Base-by-base conservation (phyloP, 2,113 vertebrate genomes). In the Elgaria multicarinata region DNA sequence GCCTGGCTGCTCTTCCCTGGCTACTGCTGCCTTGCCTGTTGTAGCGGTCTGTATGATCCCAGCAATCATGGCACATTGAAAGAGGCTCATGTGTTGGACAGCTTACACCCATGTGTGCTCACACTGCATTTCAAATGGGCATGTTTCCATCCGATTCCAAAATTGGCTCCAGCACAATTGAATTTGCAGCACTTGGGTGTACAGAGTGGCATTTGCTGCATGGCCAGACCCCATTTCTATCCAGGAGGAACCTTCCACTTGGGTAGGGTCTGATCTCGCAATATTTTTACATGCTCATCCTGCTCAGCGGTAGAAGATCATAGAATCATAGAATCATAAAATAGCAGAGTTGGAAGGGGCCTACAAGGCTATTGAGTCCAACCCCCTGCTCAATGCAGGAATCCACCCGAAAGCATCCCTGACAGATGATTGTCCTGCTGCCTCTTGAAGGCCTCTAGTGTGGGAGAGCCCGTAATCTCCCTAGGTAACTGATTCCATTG, bases 231-330 rank as follows among this genome's bases (percentile, higher is more conserved):
- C 58, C 22, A 3, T 62, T 95, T 90, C 83, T 93, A 94, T 92
- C 82, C 0, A 0, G 83, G 91, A 94, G 92, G 90, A 93, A 94
- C 94, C 92, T 94, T 92, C 93, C 88, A 46, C 88, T 74, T 92
- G 31, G 92, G 88, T 88, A 53, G 78, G 66, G 83, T 87, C 89
- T 89, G 91, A 95, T 94, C 92, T 95, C 89, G 75, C 86, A 20
- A 74, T 89, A 77, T 42, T 94, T 94, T 93, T 92, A 83, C 89
- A 90, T 89, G 89, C 87, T 92, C 89, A 90, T 92, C 87, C 91
- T 76, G 83, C 1, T 0, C 64, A 0, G 53, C 83, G 87, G 84
- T 91, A 78, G 92, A 95, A 90, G 90, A n/a, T n/a, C n/a, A n/a
- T n/a, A n/a, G n/a, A n/a, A n/a, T n/a, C n/a, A n/a, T n/a, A n/a